Percentiles rank a stretch among this genome's conserved stretches.
phyloP scores from a whole-genome alignment of 2,797 vertebrate genomes.

The Silurus lanzhouensis region DNA sequence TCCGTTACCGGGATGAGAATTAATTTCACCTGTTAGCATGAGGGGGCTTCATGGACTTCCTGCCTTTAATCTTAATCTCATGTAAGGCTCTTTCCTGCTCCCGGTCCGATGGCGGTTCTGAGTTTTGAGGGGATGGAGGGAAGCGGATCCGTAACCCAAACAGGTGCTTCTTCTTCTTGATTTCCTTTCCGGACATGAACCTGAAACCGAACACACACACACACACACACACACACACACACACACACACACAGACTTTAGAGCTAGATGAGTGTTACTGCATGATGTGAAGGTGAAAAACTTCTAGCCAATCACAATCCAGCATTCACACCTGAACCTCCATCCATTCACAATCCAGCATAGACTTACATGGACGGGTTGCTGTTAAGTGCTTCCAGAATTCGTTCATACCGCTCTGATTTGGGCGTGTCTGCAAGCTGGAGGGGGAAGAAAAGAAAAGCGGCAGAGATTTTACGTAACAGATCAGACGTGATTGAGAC shows the following conservation, averaged over 20 bases:
- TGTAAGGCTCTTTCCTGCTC: constrained; percentile 88
- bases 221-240: too few species aligned
- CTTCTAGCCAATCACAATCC: too few species aligned
- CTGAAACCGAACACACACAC: constrained; percentile 64
- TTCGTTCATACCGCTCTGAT: constrained; percentile 87
- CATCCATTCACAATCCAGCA: too few species aligned
- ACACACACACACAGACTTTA: too few species aligned
- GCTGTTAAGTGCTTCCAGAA: constrained; percentile 92
- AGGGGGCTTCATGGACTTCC: constrained; percentile 86
- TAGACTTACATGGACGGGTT: constrained; percentile 91
- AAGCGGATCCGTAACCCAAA: constrained; percentile 95
- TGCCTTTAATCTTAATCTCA: constrained; percentile 95
- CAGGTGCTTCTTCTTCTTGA: constrained; percentile 99
- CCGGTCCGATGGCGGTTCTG: constrained; percentile 81
- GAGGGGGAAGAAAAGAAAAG: not conserved
- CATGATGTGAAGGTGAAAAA: too few species aligned
- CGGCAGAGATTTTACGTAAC: not conserved
- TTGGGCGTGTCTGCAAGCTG: constrained; percentile 89
- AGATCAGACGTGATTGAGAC: not conserved
- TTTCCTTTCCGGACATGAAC: constrained; percentile 99
- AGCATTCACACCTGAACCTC: too few species aligned
- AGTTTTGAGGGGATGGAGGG: constrained; percentile 89
- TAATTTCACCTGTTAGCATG: constrained; percentile 78
- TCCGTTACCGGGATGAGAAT: not conserved
- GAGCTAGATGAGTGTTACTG: too few species aligned